Conservation (phyloP, 1,140 invertebrate species). For the Heliconius nattereri region DNA sequence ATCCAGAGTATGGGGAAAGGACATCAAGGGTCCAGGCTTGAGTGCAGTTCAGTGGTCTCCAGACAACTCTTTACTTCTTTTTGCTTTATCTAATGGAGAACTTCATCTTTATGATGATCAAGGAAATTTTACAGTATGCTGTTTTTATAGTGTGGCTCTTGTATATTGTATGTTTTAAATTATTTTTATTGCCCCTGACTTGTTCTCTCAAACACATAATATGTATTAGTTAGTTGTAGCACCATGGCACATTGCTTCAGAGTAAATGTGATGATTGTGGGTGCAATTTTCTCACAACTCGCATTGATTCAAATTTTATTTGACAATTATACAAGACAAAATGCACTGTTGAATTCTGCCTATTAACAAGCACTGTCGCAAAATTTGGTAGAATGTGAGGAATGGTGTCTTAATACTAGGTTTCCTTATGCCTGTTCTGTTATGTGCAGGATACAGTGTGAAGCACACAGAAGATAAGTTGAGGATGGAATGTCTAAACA, state of each 20-base stretch:
- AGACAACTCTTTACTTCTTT: slow-evolving; percentile 93
- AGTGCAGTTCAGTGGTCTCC: slow-evolving; percentile 96
- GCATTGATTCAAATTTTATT: no score
- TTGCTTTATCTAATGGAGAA: slow-evolving; percentile 95
- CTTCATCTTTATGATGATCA: slow-evolving; percentile 97
- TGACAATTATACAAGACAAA: no score
- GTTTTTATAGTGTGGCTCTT: no score
- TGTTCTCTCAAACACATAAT: neutral
- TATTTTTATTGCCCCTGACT: neutral
- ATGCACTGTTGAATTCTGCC: no score
- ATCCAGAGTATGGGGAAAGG: slow-evolving; percentile 98
- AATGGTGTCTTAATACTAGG: neutral
- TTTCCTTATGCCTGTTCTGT: neutral
- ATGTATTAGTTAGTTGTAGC: neutral
- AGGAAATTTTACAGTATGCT: slow-evolving; percentile 85
- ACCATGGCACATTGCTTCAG: no score
- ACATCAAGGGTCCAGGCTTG: slow-evolving; percentile 91
- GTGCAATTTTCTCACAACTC: no score
- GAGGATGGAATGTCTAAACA: no score
- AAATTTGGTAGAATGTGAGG: no score
- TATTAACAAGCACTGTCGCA: no score
- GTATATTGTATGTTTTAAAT: neutral
- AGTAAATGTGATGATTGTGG: no score
- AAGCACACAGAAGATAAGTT: no score
- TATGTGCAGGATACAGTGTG: no score